phyloP scores from a whole-genome alignment of 2,113 vertebrate species.

The Nasalis larvatus region DNA sequence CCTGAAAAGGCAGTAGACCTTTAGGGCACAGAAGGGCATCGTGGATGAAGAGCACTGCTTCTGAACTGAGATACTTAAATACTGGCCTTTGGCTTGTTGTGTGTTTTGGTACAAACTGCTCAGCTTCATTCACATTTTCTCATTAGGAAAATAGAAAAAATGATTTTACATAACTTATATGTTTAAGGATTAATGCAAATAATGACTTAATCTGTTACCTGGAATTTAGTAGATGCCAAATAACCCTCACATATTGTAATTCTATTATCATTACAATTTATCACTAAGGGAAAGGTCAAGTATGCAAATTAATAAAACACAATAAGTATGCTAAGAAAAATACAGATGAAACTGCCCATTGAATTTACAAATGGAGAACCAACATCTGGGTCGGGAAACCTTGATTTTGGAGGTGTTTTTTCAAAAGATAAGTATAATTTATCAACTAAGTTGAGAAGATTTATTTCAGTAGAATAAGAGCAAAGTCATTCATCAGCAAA shows the following conservation, averaged over 20 bases:
- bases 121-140: not conserved
- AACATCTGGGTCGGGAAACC: not conserved
- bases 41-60: not conserved
- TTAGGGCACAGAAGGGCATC: not conserved
- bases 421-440: not conserved
- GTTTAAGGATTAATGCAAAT: not conserved
- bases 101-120: constrained; percentile 5
- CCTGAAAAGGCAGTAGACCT: not conserved
- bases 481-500: not conserved
- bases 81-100: not conserved
- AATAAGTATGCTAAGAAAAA: not conserved
- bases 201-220: not conserved
- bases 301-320: not conserved
- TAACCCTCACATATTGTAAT: not conserved
- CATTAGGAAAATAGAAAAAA: not conserved
- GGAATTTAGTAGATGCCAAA: not conserved
- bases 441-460: not conserved
- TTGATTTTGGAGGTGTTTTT: constrained; percentile 6
- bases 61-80: not conserved
- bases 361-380: not conserved
- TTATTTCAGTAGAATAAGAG: not conserved
- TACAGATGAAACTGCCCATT: not conserved
- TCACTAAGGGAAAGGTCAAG: not conserved
- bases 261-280: not conserved
- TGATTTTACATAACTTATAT: not conserved